Evolutionary conservation across 2,888 invertebrate genomes (phyloP).

Genomic region (Lacanobia wlatinum): DNA sequence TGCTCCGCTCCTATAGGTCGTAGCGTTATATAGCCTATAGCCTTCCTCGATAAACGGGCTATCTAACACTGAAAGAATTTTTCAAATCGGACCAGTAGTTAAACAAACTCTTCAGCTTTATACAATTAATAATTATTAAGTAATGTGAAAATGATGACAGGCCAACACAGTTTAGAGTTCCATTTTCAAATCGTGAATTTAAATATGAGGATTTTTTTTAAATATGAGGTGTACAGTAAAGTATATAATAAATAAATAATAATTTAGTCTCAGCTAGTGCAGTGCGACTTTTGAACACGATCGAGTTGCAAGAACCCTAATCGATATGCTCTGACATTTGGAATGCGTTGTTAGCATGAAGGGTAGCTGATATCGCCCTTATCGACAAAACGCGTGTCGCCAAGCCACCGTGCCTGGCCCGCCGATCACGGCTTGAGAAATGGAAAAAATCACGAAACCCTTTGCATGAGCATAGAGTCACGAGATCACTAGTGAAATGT

Average conservation of each 20-base stretch:
- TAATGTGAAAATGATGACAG: too few relatives aligned
- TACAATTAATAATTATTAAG: too few relatives aligned
- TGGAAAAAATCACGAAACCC: slow-evolving; percentile 81
- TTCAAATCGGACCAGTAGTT: too few relatives aligned
- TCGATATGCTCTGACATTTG: slow-evolving; percentile 50
- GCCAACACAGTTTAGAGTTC: neutral
- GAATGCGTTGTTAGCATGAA: slow-evolving; percentile 65
- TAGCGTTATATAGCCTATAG: too few relatives aligned
- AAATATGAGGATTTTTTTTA: too few relatives aligned
- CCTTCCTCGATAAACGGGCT: too few relatives aligned
- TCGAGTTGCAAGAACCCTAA: slow-evolving; percentile 29
- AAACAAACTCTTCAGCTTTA: too few relatives aligned
- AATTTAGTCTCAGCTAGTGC: slow-evolving; percentile 2
- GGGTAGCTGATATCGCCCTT: slow-evolving; percentile 70
- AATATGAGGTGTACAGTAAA: too few relatives aligned
- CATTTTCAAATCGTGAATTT: slow-evolving; percentile 12
- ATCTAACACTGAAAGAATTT: too few relatives aligned
- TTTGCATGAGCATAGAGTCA: slow-evolving; percentile 69
- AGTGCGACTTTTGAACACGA: slow-evolving; percentile 10
- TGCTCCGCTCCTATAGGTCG: too few relatives aligned
- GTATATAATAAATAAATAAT: too few relatives aligned
- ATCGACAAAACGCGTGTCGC: slow-evolving; percentile 83
- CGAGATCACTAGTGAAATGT: slow-evolving; percentile 70
- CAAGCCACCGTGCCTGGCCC: slow-evolving; percentile 74
- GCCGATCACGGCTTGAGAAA: slow-evolving; percentile 80